These are phyloP conservation scores for Thripadectes ignobilis DNA, from an alignment of 2,797 vertebrate species.

Conservation along the genomic window DNA sequence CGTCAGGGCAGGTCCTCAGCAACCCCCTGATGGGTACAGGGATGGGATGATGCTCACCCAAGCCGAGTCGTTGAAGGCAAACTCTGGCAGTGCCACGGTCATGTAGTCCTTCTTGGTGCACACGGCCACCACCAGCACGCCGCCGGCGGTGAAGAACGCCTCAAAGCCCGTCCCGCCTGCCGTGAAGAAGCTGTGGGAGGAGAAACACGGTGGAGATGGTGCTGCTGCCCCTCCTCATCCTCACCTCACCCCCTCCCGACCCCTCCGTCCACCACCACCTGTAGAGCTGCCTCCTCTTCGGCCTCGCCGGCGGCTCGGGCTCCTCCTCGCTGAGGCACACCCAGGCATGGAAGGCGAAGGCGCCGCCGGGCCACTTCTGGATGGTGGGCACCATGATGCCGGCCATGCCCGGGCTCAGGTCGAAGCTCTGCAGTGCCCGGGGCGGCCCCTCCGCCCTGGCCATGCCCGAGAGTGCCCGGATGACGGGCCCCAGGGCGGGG, in stretches of 20 bases:
- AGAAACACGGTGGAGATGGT: neutral
- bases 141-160: slow-evolving; percentile 91
- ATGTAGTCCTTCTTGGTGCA: slow-evolving; percentile 98
- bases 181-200: slow-evolving; percentile 86
- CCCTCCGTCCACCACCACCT: slow-evolving; percentile 75
- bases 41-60: slow-evolving; percentile 81
- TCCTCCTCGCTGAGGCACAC: slow-evolving; percentile 85
- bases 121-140: slow-evolving; percentile 93
- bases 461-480: slow-evolving; percentile 88
- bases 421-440: slow-evolving; percentile 90
- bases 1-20: accelerated
- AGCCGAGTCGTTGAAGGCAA: slow-evolving; percentile 83
- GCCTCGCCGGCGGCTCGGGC: neutral
- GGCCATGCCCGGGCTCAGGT: slow-evolving; percentile 92
- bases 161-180: slow-evolving; percentile 92
- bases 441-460: slow-evolving; percentile 80
- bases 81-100: slow-evolving; percentile 86
- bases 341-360: slow-evolving; percentile 96
- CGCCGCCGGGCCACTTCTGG: slow-evolving; percentile 90
- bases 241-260: neutral
- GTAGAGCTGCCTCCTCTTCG: slow-evolving; percentile 90
- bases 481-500: slow-evolving; percentile 77
- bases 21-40: accelerated
- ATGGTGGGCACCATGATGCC: slow-evolving; percentile 95
- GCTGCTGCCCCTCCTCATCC: neutral